Evolutionary conservation across 2,888 invertebrate genomes (phyloP).

Genomic region (Tetrapedia diversipes): DNA sequence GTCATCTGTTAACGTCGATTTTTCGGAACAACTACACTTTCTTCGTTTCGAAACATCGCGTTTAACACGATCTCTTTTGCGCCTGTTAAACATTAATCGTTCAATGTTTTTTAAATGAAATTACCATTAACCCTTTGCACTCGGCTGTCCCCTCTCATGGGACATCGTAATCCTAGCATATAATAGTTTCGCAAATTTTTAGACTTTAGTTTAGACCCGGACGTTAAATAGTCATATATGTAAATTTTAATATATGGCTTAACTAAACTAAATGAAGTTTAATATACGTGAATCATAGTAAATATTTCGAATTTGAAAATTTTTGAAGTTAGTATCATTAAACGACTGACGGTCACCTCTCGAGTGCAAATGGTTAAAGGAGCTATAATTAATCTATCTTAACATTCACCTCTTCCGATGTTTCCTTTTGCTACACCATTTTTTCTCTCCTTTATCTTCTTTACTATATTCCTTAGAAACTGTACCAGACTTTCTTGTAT

Average conservation of each 20-base stretch:
- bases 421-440: background rate
- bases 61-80: background rate
- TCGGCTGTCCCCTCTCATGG: too few species aligned
- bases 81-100: background rate
- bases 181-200: too few species aligned
- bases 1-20: conserved; percentile 29
- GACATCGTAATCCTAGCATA: too few species aligned
- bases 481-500: background rate
- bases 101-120: background rate
- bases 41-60: background rate
- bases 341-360: too few species aligned
- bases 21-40: conserved; percentile 17
- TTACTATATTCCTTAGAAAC: background rate
- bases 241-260: too few species aligned
- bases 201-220: too few species aligned
- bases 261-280: too few species aligned
- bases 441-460: background rate
- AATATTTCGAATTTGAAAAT: too few species aligned
- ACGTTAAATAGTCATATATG: too few species aligned
- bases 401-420: background rate
- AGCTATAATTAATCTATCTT: background rate
- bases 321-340: too few species aligned
- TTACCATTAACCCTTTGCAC: too few species aligned
- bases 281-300: background rate
- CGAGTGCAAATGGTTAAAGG: too few species aligned